Base-by-base conservation (phyloP, 2,888 invertebrate species). In the Drosophila neoperkinsi region DNA sequence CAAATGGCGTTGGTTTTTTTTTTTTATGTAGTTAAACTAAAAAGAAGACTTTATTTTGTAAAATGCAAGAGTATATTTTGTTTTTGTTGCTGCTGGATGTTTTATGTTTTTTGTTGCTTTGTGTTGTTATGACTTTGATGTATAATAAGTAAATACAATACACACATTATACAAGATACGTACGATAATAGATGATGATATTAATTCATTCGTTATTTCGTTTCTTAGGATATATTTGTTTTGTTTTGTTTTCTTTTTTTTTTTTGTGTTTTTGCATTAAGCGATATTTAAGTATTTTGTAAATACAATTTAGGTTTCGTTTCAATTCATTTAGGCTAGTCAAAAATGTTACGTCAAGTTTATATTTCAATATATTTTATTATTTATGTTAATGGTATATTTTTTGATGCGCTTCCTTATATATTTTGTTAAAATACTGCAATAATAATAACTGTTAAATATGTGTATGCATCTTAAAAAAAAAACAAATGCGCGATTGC, bases 1-100 rank as follows among this genome's bases (percentile, higher is more conserved):
- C 81, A 63, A 84, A 82, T 71, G 62, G 55, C 33, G 64, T 58
- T 13, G 50, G 33, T 11, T 33, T 33, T 13, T 61, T 49, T 49
- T 51, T 62, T 60, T 67, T 77, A 74, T 84, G 77, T 90, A 91
- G 84, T 91, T 91, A 84, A 90, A 90, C 91, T 90, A 91, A 91
- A 90, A 82, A 84, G 90, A 90, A 90, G 91, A 90, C 91, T 90
- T 90, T 90, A 90, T 90, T 91, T 88, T 88, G 88, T 86, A 86
- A 86, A 91, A 91, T 91, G 83, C 91, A 89, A 90, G 91, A 88
- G 91, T 90, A 88, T 90, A 88, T 88, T 87, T 79, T 87, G 63
- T 79, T 80, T 88, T 87, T 65, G 57, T 56, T 73, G 74, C 61
- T 80, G 59, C 33, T 76, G 63, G 46, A 68, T 51, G 55, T 63